Conservation (phyloP, 2,888 invertebrate species). For the Rhodophaea formosa region DNA sequence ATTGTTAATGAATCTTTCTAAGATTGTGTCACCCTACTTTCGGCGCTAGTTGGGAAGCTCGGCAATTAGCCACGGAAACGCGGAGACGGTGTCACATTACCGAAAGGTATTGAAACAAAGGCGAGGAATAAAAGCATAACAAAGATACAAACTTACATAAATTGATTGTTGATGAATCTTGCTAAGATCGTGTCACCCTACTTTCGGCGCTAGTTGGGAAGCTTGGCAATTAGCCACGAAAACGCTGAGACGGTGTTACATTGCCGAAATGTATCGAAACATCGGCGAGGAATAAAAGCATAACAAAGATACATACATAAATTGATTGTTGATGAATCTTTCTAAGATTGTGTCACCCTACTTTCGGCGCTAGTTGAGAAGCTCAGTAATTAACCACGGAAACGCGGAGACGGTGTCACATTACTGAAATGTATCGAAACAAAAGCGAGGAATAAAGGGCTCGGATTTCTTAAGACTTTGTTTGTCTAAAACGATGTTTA, state of each 20-base stretch:
- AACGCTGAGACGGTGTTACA: conserved; percentile 48
- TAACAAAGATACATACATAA: no score
- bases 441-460: not conserved
- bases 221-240: conserved; percentile 63
- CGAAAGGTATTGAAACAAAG: conserved; percentile 22
- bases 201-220: conserved; percentile 45
- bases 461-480: not conserved
- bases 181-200: conserved; percentile 41
- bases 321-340: no score
- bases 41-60: conserved; percentile 49
- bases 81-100: conserved; percentile 56
- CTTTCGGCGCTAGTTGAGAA: conserved; percentile 45
- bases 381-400: conserved; percentile 63
- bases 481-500: not conserved
- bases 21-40: conserved; percentile 43
- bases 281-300: not conserved
- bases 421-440: conserved; percentile 41
- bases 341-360: conserved; percentile 42
- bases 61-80: conserved; percentile 63
- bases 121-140: no score
- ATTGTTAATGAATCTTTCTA: not conserved
- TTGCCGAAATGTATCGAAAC: conserved; percentile 41
- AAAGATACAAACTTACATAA: no score
- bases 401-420: conserved; percentile 49
- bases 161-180: no score